phyloP scores from a whole-genome alignment of 2,888 invertebrate genomes.

The Dinocampus coccinellae region DNA sequence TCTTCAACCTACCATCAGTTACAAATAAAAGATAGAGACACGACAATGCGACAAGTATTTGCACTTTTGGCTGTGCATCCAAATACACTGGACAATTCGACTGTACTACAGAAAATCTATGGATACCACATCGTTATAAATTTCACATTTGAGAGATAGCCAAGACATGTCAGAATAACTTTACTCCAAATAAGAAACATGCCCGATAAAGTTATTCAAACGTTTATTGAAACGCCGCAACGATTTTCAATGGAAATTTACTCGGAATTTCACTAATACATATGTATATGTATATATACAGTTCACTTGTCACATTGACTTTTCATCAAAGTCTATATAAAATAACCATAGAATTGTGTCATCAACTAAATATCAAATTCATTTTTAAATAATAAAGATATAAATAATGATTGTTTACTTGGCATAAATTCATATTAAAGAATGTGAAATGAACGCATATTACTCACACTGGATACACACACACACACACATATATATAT shows the following conservation, averaged over 20 bases:
- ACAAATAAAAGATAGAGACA: neutral
- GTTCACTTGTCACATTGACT: no score
- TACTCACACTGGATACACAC: neutral
- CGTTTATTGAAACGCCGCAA: no score
- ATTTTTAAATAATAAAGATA: neutral
- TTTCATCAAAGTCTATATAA: no score
- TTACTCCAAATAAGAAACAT: no score
- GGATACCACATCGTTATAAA: neutral
- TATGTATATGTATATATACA: no score
- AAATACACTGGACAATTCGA: neutral
- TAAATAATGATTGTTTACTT: neutral
- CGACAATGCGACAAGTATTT: conserved; percentile 3
- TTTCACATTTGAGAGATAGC: neutral
- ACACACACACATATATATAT: neutral
- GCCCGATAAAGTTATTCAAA: no score
- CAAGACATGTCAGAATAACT: no score
- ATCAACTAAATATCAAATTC: no score
- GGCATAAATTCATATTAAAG: neutral
- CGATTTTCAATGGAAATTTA: no score
- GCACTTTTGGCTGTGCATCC: neutral
- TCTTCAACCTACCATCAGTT: neutral
- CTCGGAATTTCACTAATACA: no score
- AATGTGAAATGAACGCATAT: neutral
- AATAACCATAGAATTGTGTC: no score
- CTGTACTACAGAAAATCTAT: conserved; percentile 9